phyloP scores from a whole-genome alignment of 2,113 vertebrate genomes.

The Suncus etruscus region DNA sequence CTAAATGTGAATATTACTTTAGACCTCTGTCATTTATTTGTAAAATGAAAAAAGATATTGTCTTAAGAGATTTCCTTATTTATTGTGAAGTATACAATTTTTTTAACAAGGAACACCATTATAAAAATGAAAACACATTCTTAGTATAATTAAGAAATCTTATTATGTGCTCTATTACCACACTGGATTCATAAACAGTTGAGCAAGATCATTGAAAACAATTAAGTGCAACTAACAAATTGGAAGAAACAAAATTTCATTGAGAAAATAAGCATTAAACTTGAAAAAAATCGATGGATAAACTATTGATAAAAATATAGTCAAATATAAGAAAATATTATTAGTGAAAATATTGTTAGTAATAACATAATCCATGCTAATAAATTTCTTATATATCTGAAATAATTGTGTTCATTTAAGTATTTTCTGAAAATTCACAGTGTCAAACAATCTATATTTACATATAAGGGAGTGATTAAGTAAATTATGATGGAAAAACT shows the following conservation, averaged over 20 bases:
- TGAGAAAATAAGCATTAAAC: conserved; percentile 29
- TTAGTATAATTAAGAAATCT: not conserved
- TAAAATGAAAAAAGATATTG: too few species aligned
- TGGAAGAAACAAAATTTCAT: conserved; percentile 27
- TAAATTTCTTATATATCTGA: not conserved
- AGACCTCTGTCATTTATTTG: too few species aligned
- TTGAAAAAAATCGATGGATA: conserved; percentile 19
- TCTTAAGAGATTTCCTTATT: too few species aligned
- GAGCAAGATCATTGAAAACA: conserved; percentile 25
- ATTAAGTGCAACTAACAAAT: conserved; percentile 48
- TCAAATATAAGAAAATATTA: conserved; percentile 40
- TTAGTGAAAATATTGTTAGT: conserved; percentile 11
- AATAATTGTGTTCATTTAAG: conserved; percentile 49
- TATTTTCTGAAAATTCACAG: conserved; percentile 4
- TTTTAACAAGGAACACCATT: conserved; percentile 5
- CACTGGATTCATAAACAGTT: not conserved
- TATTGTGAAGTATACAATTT: too few species aligned
- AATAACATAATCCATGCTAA: conserved; percentile 22
- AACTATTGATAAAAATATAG: conserved; percentile 42
- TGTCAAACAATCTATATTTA: not conserved
- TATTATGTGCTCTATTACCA: not conserved
- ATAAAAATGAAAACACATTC: not conserved
- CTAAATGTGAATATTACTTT: too few species aligned
- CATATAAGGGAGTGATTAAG: conserved; percentile 5
- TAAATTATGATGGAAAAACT: not conserved